phyloP scores from a whole-genome alignment of 2,888 invertebrate genomes.

The Argyresthia goedartella region DNA sequence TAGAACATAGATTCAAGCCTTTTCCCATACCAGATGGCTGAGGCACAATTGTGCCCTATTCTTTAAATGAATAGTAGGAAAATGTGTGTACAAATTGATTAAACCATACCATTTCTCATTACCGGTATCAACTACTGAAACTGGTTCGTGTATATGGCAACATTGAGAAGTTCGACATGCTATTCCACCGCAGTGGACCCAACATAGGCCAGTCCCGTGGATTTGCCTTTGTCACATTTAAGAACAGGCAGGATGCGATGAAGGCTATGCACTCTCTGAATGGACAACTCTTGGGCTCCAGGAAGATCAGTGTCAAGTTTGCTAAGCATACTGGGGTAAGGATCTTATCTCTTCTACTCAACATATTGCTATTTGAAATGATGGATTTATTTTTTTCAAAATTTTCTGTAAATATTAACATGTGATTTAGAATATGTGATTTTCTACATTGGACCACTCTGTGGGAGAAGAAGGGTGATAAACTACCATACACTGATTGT shows the following conservation, averaged over 20 bases:
- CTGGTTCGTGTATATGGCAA: slow-evolving; percentile 94
- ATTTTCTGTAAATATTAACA: no score
- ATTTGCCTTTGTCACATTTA: slow-evolving; percentile 93
- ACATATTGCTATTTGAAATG: no score
- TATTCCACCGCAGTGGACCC: slow-evolving; percentile 93
- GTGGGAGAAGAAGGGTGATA: no score
- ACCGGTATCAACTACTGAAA: slow-evolving; percentile 96
- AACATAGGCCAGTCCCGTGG: slow-evolving; percentile 91
- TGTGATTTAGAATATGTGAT: no score
- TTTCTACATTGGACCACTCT: no score
- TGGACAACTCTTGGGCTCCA: slow-evolving; percentile 80
- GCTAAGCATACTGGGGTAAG: slow-evolving; percentile 77
- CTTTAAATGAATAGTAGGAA: background rate
- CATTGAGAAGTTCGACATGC: slow-evolving; percentile 95
- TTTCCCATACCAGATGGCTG: no score
- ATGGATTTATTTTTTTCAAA: no score
- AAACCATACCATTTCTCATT: slow-evolving; percentile 47
- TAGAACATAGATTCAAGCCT: no score
- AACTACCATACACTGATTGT: no score
- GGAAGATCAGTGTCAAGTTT: slow-evolving; percentile 83
- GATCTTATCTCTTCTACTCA: slow-evolving; percentile 6
- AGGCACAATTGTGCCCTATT: no score
- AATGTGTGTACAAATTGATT: slow-evolving; percentile 5
- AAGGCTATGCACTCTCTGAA: slow-evolving; percentile 80
- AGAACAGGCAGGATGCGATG: slow-evolving; percentile 75